These are phyloP conservation scores for Fregata magnificens DNA, from an alignment of 2,113 vertebrate species.

Conservation along the genomic window DNA sequence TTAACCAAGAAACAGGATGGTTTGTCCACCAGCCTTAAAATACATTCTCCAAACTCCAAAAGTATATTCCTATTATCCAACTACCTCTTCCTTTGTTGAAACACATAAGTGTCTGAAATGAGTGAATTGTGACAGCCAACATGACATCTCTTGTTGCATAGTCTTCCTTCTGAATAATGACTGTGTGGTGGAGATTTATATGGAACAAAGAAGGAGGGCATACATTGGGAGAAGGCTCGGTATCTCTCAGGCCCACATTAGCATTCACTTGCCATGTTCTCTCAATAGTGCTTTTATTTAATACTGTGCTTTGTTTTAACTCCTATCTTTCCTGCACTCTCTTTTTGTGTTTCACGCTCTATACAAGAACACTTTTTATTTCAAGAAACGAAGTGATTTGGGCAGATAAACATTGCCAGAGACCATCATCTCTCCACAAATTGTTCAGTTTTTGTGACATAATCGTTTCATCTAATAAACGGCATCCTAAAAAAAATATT, in stretches of 20 bases:
- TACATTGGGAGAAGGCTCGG: neutral
- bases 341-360: neutral
- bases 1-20: neutral
- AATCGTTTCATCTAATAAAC: neutral
- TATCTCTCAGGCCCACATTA: neutral
- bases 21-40: neutral
- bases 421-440: neutral
- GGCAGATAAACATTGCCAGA: neutral
- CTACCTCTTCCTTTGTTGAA: neutral
- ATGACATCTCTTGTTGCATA: neutral
- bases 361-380: neutral
- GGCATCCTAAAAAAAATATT: neutral
- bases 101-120: neutral
- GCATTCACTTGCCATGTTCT: neutral
- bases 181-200: neutral
- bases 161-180: neutral
- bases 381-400: neutral
- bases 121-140: neutral
- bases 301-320: neutral
- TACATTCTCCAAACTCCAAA: neutral
- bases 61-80: neutral
- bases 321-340: neutral
- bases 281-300: neutral
- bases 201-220: neutral
- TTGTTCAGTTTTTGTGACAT: neutral